Percentiles rank a stretch among this genome's conserved stretches.
phyloP scores from a whole-genome alignment of 2,113 vertebrate species.

The Xiphias gladius region DNA sequence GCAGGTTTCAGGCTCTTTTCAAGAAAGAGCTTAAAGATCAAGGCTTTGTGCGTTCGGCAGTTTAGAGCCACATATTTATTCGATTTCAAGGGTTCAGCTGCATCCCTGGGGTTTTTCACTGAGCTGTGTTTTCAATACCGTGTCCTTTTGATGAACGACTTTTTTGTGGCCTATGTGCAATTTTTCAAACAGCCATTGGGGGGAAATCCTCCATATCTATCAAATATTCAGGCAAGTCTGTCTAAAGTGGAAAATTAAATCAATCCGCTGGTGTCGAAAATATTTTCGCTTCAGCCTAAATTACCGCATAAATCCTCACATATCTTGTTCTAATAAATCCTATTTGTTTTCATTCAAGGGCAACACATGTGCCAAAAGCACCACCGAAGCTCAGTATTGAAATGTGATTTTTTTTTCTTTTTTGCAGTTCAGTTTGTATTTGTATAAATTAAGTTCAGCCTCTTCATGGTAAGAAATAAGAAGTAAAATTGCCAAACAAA shows the following conservation, averaged over 20 bases:
- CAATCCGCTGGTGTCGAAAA: slow-evolving; percentile 26
- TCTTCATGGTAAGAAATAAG: slow-evolving; percentile 24
- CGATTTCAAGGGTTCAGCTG: slow-evolving; percentile 63
- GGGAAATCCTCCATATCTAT: background rate
- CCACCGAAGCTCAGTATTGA: background rate
- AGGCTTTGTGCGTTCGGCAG: slow-evolving; percentile 50
- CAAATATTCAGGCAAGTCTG: slow-evolving; percentile 1
- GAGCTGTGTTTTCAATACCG: slow-evolving; percentile 55
- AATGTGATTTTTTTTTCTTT: background rate
- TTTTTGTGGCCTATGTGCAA: slow-evolving; percentile 6
- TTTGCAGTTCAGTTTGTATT: slow-evolving; percentile 32
- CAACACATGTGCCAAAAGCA: slow-evolving; percentile 31
- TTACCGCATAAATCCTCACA: slow-evolving; percentile 34
- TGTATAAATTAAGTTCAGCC: slow-evolving; percentile 36
- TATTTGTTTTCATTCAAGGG: slow-evolving; percentile 42
- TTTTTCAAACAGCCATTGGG: slow-evolving; percentile 34
- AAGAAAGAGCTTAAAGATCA: slow-evolving; percentile 66
- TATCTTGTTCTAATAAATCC: slow-evolving; percentile 51
- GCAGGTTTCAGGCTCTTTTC: slow-evolving; percentile 48
- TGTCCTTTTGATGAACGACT: slow-evolving; percentile 50
- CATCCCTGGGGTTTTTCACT: slow-evolving; percentile 52
- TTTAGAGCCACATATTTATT: slow-evolving; percentile 68
- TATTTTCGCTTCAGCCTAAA: slow-evolving; percentile 39
- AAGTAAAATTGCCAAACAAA: slow-evolving; percentile 32
- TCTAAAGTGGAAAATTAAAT: slow-evolving; percentile 16